Percentiles rank a stretch among this genome's conserved stretches.
Conservation (phyloP, 2,888 invertebrate genomes). For the Dynastes maya region DNA sequence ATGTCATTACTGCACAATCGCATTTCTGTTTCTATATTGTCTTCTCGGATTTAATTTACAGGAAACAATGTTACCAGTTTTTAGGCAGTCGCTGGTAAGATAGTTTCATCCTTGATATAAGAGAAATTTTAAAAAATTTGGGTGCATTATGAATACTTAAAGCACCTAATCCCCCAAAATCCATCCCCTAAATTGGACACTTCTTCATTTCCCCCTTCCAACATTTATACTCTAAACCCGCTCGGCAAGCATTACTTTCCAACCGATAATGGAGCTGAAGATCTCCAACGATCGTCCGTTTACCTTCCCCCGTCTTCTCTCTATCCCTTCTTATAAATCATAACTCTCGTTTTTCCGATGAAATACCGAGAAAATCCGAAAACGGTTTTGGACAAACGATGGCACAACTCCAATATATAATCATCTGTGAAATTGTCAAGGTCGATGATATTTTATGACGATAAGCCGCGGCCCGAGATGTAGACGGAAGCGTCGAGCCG, state of each 20-base stretch:
- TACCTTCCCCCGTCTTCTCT: background rate
- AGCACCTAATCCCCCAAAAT: background rate
- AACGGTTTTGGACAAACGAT: conserved; percentile 46
- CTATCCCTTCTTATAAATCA: conserved; percentile 15
- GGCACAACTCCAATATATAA: conserved; percentile 51
- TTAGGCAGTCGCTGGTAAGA: too few species aligned
- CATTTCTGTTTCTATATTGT: too few species aligned
- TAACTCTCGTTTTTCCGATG: background rate
- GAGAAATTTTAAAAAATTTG: too few species aligned
- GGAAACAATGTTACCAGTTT: too few species aligned
- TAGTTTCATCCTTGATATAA: too few species aligned
- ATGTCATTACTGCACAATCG: too few species aligned
- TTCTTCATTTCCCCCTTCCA: background rate
- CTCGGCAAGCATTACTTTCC: conserved; percentile 18
- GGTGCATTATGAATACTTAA: too few species aligned
- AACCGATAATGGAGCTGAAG: background rate
- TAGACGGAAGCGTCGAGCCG: conserved; percentile 55
- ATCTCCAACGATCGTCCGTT: background rate
- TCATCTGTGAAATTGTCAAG: conserved; percentile 54
- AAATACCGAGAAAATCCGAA: conserved; percentile 46
- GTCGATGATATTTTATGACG: conserved; percentile 61
- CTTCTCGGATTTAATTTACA: too few species aligned
- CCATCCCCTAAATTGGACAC: too few species aligned
- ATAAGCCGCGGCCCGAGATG: conserved; percentile 57
- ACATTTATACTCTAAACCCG: background rate